phyloP scores from a whole-genome alignment of 1,140 invertebrate species.

The Argopecten irradians region DNA sequence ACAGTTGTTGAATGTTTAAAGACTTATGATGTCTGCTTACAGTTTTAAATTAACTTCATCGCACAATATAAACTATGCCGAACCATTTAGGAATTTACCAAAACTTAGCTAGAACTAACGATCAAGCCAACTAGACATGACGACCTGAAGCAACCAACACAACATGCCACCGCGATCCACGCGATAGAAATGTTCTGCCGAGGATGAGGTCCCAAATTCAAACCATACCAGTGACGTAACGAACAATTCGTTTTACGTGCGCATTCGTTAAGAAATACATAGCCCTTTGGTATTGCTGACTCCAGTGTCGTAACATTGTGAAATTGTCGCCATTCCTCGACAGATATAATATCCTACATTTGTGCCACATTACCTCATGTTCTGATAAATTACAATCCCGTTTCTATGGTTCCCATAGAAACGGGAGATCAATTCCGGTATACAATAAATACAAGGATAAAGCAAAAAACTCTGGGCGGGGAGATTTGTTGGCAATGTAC shows the following conservation, averaged over 20 bases:
- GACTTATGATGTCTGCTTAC: too few species aligned
- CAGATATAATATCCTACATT: background rate
- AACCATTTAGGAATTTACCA: too few species aligned
- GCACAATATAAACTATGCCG: too few species aligned
- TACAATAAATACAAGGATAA: background rate
- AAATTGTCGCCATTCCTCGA: background rate
- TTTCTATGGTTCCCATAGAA: background rate
- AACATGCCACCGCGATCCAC: background rate
- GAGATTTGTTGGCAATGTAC: background rate
- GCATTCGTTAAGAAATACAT: background rate
- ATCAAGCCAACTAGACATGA: background rate
- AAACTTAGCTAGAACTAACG: background rate
- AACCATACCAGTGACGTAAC: background rate
- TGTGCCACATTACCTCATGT: background rate
- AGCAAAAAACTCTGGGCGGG: background rate
- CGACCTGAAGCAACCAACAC: background rate
- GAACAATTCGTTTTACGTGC: background rate
- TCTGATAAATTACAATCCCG: background rate
- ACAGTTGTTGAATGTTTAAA: too few species aligned
- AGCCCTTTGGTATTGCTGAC: background rate
- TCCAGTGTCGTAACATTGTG: background rate
- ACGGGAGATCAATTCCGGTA: background rate
- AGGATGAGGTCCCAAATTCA: constrained; percentile 15
- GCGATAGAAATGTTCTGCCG: background rate
- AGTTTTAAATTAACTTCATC: too few species aligned